Base-by-base conservation (phyloP, 1,140 invertebrate species). In the Bathynomus jamesi region DNA sequence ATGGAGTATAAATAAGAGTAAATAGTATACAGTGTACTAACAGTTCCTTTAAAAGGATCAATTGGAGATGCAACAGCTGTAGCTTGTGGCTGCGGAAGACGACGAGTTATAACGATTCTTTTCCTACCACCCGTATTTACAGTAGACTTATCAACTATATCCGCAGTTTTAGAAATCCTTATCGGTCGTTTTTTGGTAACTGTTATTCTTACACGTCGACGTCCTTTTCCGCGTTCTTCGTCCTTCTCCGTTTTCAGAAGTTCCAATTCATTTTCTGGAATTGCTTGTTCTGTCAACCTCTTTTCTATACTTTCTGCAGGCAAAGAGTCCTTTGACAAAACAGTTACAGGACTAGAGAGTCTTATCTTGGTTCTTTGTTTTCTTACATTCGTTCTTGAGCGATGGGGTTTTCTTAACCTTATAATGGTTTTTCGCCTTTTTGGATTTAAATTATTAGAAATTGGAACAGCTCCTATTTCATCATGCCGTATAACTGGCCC, bases 1-100 rank as follows among this genome's bases (percentile, higher is more conserved):
- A 78, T 64, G n/a, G 75, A 76, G 29, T 79, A 79, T 4, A 78
- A 61, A 65, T 79, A 79, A 4, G 78, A 79, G 69, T 79, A 79
- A 7, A 79, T 73, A 46, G 79, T 79, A 63, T 76, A 78, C 61
- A 76, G 75, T 0, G 78, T 79, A 25, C 73, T 75, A 13, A 78
- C 75, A 61, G 77, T 74, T n/a, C 69, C 76, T 30, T 67, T 64
- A 21, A 67, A 32, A 7, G 69, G 31, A 11, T 69, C 25, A 28
- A 67, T 61, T 27, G 67, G 70, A 21, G 72, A 69, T 7, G 66
- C 65, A 8, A 72, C 70, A 3, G 72, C 70, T 3, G 76, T 61
- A 27, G 63, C 28, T 40, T 77, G 72, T 28, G 29, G 40, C 13
- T 71, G 68, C 13, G 76, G 65, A 10, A 66, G 60, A 28, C 66